Evolutionary conservation across 2,797 vertebrate genomes (phyloP), one percentile per base, ranked within the genome.

Genomic region (Urocyon cinereoargenteus): DNA sequence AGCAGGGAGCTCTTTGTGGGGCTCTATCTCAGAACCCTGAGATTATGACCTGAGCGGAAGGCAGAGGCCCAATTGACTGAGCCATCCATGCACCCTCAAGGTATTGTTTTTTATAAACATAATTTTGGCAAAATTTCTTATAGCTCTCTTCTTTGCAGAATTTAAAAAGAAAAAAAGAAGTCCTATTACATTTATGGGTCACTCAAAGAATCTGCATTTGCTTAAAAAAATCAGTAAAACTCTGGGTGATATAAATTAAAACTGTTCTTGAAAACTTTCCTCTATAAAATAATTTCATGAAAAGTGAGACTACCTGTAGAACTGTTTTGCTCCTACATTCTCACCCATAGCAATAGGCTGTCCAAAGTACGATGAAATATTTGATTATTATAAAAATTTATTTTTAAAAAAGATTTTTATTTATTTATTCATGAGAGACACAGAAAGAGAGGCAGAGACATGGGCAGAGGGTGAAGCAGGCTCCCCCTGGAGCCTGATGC

Each of bases 311-410:
- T 73, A 2, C 14, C 96, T 88, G 77, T 12, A 85, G 53, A 88
- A 61, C 34, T 70, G 12, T 85, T 85, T 95, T 91, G 21, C 75
- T 90, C 49, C 45, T 78, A 19, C 12, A 0, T 31, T 66, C 49
- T 91, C 36, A 82, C 13, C 8, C 75, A 59, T 40, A 86, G 28
- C 49, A 86, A 72, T 78, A 93, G 59, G 18, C 24, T 93, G n/a
- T 88, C 40, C 81, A 96, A 86, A 94, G 68, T 40, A 73, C 4
- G 55, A 66, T 91, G n/a, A 88, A 91, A 68, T 93, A 87, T 81
- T 83, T 55, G 24, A 61, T 55, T 77, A 94, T 11, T 78, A 79
- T 57, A 64, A 75, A 89, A 78, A 45, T 45, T 45, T 45, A 45
- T 45, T 45, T 45, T 45, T 45, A 6, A 40, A 40, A 40, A 45